phyloP scores from a whole-genome alignment of 2,797 vertebrate genomes.

The Morelia viridis region DNA sequence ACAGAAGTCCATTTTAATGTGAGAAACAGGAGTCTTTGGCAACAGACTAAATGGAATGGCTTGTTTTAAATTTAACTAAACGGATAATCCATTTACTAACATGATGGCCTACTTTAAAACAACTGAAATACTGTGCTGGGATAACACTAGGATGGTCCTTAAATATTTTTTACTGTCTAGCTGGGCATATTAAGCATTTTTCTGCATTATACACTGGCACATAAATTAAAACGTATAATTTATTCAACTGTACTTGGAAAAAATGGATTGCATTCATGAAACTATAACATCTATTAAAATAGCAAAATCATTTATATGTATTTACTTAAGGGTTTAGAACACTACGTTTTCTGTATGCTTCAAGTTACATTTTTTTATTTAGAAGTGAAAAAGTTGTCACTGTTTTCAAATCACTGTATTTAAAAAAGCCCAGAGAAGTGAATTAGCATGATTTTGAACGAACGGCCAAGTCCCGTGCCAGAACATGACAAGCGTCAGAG shows the following conservation, averaged over 20 bases:
- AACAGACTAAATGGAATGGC: background rate
- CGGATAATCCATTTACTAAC: background rate
- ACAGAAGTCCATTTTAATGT: background rate
- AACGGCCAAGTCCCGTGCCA: background rate
- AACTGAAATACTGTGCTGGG: background rate
- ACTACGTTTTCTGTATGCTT: background rate
- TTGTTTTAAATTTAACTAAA: slow-evolving; percentile 8
- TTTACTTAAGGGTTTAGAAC: background rate
- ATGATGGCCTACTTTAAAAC: background rate
- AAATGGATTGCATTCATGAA: background rate
- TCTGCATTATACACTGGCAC: background rate
- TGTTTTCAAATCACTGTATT: background rate
- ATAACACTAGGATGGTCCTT: background rate
- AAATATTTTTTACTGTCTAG: background rate
- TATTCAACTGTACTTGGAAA: background rate
- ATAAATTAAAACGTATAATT: background rate
- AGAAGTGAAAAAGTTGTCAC: background rate
- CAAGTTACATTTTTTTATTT: background rate
- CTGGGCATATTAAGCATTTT: background rate
- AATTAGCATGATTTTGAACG: background rate
- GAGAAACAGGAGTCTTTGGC: background rate
- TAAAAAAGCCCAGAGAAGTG: background rate
- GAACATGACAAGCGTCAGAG: background rate
- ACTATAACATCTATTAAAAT: background rate
- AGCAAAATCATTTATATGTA: background rate